Percentiles rank a stretch among this genome's conserved stretches.
phyloP scores from a whole-genome alignment of 1,140 invertebrate genomes.

The Helicoverpa zea region DNA sequence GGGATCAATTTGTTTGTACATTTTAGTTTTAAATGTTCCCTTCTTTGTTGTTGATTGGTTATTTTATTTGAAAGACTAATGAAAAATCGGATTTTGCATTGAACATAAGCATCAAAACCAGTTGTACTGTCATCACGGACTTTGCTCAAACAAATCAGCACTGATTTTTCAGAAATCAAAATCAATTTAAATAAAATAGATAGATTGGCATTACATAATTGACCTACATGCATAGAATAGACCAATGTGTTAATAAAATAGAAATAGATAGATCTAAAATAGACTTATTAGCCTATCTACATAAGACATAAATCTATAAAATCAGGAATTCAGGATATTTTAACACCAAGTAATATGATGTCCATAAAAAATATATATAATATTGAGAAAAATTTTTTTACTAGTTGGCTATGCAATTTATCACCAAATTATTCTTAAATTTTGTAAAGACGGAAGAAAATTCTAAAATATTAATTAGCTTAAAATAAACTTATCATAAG shows the following conservation, averaged over 20 bases:
- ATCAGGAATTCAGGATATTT: no score
- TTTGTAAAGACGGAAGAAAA: not conserved
- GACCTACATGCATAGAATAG: constrained; percentile 11
- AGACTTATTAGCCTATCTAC: not conserved
- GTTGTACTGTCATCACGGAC: not conserved
- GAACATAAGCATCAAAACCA: constrained; percentile 29
- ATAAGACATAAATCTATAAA: not conserved
- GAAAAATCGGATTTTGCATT: constrained; percentile 29
- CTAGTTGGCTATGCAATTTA: no score
- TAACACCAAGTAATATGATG: no score
- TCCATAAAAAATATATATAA: no score
- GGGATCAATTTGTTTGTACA: constrained; percentile 79
- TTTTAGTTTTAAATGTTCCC: constrained; percentile 53
- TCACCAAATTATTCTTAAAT: no score
- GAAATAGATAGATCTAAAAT: constrained; percentile 24
- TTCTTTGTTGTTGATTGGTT: constrained; percentile 30
- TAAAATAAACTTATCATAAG: no score
- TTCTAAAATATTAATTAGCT: not conserved
- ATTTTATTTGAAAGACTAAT: constrained; percentile 10
- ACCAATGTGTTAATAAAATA: constrained; percentile 30
- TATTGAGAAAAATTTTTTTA: no score
- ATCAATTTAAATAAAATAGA: not conserved
- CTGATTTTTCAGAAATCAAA: constrained; percentile 6
- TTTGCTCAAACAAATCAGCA: constrained; percentile 35
- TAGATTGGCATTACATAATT: constrained; percentile 21